Evolutionary conservation across 2,113 vertebrate genomes (phyloP), one percentile per base, ranked within the genome.

Genomic region (Cephalopterus ornatus): DNA sequence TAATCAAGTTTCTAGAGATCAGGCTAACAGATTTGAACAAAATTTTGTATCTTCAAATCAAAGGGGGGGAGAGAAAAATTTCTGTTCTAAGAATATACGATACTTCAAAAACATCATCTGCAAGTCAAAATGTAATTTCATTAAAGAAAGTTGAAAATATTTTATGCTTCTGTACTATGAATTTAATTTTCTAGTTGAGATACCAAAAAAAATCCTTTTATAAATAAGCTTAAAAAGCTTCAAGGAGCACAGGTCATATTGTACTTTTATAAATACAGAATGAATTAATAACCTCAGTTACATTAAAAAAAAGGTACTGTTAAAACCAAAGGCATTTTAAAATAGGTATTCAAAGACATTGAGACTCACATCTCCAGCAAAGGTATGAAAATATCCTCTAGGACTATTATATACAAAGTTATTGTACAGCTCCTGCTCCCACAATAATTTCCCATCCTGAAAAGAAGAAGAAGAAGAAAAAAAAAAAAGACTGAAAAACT

Each of bases 391-490:
- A 98, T 99, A 99, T 89, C 98, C 96, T 98, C 98, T 99, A 97
- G 99, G 98, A 97, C 98, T 98, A 98, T 98, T 99, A 98, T 99
- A 98, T 97, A 98, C 97, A 98, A 99, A 99, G 97, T 98, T 99
- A 98, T 99, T 99, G 98, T 99, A 99, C 77, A 99, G 98, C 94
- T 99, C 99, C 97, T 99, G 99, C 94, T 99, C 99, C 94, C 99
- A 99, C 97, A 99, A 97, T 94, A 98, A 97, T 97, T 98, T 99
- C 50, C 99, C 99, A 96, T 99, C 99, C 99, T 99, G 97, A 67
- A 97, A 96, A 95, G 49, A 94, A 68, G 59, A 63, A 95, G n/a
- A 63, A n/a, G n/a, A 39, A 73, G n/a, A 35, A 39, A 47, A 50
- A 35, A 35, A 42, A 44, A 49, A 52, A 7, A 27, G 12, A 55